These are phyloP conservation scores for Uromys caudimaculatus DNA, from an alignment of 2,797 vertebrate species.

Conservation along the genomic window DNA sequence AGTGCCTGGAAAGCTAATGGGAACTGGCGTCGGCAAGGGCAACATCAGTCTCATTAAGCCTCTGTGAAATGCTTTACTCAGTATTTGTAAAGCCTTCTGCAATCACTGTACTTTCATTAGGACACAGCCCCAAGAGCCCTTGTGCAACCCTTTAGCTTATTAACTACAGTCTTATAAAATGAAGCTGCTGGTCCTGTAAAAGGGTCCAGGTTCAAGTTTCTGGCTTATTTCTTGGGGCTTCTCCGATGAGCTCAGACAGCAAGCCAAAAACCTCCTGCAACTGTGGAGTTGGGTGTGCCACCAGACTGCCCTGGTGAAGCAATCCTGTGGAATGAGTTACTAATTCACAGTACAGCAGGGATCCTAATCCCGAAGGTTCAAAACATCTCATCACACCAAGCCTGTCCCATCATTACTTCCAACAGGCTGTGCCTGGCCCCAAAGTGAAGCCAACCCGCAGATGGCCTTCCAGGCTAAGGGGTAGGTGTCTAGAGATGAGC, in stretches of 20 bases:
- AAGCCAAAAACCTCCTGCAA: background rate
- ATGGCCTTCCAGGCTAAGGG: background rate
- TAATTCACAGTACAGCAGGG: background rate
- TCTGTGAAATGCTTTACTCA: background rate
- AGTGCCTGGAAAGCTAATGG: background rate
- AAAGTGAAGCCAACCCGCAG: background rate
- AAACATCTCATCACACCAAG: constrained; percentile 2
- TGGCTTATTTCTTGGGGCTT: constrained; percentile 29
- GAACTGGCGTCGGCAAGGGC: background rate
- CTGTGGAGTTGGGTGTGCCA: constrained; percentile 28
- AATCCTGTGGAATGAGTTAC: constrained; percentile 1
- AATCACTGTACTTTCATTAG: constrained; percentile 32
- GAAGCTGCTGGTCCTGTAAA: background rate
- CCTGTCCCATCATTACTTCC: background rate
- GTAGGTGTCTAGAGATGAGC: background rate
- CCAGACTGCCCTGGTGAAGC: background rate
- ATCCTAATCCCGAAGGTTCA: background rate
- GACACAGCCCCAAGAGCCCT: background rate
- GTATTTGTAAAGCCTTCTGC: constrained; percentile 14
- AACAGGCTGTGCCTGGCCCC: background rate
- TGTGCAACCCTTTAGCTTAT: constrained; percentile 14
- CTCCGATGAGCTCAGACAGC: background rate
- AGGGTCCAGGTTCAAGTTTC: background rate
- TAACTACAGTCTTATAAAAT: constrained; percentile 66
- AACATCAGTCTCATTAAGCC: background rate